A percentile compares a stretch with the other conserved stretches of the same genome.
These are phyloP conservation scores for Xerus rutilus DNA, from an alignment of 2,797 vertebrate genomes.

Conservation along the genomic window DNA sequence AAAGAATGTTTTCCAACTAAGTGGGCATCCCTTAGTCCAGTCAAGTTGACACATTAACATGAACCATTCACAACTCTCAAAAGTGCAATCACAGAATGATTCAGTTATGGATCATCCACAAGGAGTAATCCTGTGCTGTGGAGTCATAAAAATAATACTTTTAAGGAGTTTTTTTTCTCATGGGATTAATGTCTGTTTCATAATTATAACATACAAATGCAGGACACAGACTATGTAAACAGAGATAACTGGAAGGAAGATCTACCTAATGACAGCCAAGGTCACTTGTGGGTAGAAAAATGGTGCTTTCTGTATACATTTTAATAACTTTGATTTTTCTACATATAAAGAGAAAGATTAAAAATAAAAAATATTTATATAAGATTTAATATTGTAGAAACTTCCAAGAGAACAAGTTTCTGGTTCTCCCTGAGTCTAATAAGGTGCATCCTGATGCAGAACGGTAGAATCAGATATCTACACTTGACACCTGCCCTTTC, in stretches of 20 bases:
- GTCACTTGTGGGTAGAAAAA: neutral
- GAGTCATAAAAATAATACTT: neutral
- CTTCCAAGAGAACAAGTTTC: neutral
- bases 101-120: no score
- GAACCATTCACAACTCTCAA: no score
- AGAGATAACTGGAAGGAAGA: no score
- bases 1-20: no score
- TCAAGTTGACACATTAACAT: no score
- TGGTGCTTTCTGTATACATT: neutral
- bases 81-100: no score
- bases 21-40: no score
- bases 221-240: neutral
- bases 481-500: neutral
- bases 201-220: no score
- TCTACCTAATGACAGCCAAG: rapidly evolving
- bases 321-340: neutral
- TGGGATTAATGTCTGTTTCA: neutral
- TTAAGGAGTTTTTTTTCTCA: neutral
- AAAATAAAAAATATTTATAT: neutral
- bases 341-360: neutral
- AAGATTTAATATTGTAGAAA: neutral
- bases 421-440: neutral
- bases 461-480: no score
- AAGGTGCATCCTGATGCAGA: no score
- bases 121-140: no score